Base-by-base conservation (phyloP, 2,113 vertebrate genomes). In the Macheiramphus alcinus region DNA sequence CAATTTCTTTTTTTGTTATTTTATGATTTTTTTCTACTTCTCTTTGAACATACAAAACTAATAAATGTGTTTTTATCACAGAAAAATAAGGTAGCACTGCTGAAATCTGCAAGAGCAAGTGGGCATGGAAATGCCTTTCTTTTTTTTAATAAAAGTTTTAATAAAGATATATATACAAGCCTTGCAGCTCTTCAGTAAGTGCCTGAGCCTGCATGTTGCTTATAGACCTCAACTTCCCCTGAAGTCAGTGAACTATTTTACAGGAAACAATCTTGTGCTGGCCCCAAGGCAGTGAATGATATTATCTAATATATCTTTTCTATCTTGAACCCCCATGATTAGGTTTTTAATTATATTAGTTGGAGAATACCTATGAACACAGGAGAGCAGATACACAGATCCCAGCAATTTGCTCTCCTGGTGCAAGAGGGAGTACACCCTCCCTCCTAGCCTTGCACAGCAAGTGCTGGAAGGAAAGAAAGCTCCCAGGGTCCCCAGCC, bases 121-220 rank as follows among this genome's bases (percentile, higher is more conserved):
- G 16, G 9, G 40, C 81, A 86, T 43, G 38, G 50, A 90, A 94
- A 92, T 82, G 9, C 5, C 25, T 53, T 75, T 42, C 61, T 25
- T 32, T 36, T 79, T 68, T 68, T 74, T 75, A 89, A 91, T 92
- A 82, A 85, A 81, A 85, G n/a, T 40, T 94, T 90, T 92, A 95
- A 92, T 93, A 90, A 95, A 90, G 53, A 88, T 40, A 3, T 43
- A 68, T 75, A 20, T 73, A 68, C 26, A 83, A 88, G 71, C 88
- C 88, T 90, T 82, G 52, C 45, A 94, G 93, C 56, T 82, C 48
- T 95, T 92, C 79, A 90, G 22, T 92, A 82, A 92, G 11, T 90
- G n/a, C 13, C n/a, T 68, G 47, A 86, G 20, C 48, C 36, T 89
- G 25, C 36, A 21, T 4, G n/a, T 47, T 81, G 61, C 65, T 88